Conservation (phyloP, 2,797 vertebrate genomes). For the Hapalemur alaotrensis region DNA sequence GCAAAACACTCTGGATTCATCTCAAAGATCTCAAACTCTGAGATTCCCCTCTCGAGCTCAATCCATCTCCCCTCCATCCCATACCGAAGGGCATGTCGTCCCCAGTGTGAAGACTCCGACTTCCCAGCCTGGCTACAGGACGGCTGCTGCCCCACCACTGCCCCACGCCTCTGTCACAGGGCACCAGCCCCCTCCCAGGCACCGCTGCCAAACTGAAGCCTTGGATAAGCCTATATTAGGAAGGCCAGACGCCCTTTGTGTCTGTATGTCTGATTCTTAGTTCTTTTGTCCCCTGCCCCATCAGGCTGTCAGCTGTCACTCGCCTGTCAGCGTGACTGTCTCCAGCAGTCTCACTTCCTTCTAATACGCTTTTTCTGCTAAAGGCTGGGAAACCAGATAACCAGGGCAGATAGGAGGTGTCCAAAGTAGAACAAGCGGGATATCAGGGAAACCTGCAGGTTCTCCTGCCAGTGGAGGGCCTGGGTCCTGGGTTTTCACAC, state of each 20-base stretch:
- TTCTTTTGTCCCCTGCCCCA: background rate
- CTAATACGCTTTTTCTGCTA: background rate
- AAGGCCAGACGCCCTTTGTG: background rate
- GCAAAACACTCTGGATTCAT: background rate
- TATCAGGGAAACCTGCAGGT: background rate
- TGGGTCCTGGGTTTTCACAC: background rate
- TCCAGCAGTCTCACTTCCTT: slow-evolving; percentile 18
- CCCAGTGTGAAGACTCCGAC: background rate
- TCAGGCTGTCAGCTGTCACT: slow-evolving; percentile 23
- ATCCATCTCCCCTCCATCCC: background rate
- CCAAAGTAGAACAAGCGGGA: background rate
- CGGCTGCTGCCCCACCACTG: background rate
- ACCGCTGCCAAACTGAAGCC: fast-evolving
- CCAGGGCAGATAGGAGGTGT: background rate
- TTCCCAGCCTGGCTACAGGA: background rate
- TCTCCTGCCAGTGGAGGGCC: background rate
- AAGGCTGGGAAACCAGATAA: slow-evolving; percentile 27
- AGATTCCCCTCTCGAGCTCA: background rate
- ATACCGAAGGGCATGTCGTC: background rate
- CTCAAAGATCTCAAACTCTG: background rate
- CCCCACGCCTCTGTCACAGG: background rate
- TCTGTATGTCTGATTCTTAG: background rate
- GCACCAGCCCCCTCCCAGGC: background rate
- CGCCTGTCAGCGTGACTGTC: background rate
- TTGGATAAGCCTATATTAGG: background rate